Evolutionary conservation across 2,797 vertebrate species (phyloP).

Genomic region (Morelia viridis): DNA sequence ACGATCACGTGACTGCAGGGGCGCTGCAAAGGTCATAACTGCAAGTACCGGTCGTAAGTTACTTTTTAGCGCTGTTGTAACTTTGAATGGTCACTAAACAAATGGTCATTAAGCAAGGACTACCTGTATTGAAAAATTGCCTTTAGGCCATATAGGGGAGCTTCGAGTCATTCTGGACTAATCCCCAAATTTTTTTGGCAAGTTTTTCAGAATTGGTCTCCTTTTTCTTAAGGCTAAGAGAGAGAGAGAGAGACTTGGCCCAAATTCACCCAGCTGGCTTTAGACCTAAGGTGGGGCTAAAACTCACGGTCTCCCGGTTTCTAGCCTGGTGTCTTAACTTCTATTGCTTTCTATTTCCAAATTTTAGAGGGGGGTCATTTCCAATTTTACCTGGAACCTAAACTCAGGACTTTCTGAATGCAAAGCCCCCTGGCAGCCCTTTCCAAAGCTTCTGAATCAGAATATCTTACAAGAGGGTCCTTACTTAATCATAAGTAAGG

Average conservation of each 20-base stretch:
- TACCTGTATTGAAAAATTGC: background rate
- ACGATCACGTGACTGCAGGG: no score
- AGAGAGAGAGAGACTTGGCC: background rate
- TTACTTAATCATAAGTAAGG: background rate
- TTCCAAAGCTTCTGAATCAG: background rate
- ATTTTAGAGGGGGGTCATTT: background rate
- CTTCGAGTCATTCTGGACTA: background rate
- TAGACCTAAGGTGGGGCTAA: background rate
- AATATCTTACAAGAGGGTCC: background rate
- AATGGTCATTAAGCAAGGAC: no score
- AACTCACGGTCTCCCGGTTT: background rate
- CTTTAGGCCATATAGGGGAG: background rate
- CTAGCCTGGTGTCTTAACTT: background rate
- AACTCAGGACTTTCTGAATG: background rate
- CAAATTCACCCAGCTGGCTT: background rate
- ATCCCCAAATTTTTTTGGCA: background rate
- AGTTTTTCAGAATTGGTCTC: background rate
- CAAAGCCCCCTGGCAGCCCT: background rate
- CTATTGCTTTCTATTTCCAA: background rate
- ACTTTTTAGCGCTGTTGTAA: no score
- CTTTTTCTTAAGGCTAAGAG: background rate
- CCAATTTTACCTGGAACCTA: background rate
- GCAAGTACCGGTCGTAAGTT: no score
- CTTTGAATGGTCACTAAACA: no score
- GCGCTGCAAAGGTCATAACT: no score